A percentile compares a stretch with the other conserved stretches of the same genome.
phyloP scores from a whole-genome alignment of 1,140 invertebrate species.

The Drosophila parvula region DNA sequence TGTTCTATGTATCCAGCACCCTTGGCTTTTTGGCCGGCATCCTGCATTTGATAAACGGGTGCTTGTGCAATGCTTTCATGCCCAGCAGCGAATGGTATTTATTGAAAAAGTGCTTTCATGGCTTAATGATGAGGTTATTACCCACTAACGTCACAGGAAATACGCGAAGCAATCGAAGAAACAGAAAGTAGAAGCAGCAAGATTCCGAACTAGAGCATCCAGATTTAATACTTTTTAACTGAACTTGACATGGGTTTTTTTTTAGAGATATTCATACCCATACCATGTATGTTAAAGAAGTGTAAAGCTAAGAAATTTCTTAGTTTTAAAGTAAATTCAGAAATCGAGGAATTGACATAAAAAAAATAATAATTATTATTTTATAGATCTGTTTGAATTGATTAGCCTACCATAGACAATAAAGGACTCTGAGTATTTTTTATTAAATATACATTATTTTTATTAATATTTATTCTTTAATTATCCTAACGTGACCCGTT shows the following conservation, averaged over 20 bases:
- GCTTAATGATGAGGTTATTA: not conserved
- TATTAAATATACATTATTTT: too few species aligned
- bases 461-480: too few species aligned
- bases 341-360: not conserved
- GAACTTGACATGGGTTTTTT: not conserved
- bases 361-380: not conserved
- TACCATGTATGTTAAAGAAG: not conserved
- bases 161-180: constrained; percentile 26
- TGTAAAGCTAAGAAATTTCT: not conserved
- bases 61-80: constrained; percentile 56
- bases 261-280: not conserved
- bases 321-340: not conserved
- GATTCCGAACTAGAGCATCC: too few species aligned
- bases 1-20: constrained; percentile 31
- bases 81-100: constrained; percentile 59
- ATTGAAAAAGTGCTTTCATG: not conserved
- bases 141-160: not conserved
- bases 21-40: constrained; percentile 52
- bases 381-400: too few species aligned
- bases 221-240: not conserved
- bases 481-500: too few species aligned
- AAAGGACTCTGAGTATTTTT: too few species aligned
- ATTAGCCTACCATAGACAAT: too few species aligned
- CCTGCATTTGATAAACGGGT: constrained; percentile 53
- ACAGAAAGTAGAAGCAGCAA: not conserved